phyloP scores from a whole-genome alignment of 1,140 invertebrate species.

The Copidosoma floridanum region DNA sequence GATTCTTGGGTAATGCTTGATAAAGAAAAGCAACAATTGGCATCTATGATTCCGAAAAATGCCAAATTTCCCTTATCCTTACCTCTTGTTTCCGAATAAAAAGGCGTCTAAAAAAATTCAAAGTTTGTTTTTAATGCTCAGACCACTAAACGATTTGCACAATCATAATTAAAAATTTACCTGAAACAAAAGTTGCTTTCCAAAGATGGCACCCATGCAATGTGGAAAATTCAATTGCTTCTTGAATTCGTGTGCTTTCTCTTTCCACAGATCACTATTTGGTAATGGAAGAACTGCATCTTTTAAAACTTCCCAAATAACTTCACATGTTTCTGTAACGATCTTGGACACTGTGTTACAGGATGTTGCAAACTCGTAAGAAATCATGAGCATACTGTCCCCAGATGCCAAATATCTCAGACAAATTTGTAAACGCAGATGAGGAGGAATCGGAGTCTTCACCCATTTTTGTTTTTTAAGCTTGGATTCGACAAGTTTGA shows the following conservation, averaged over 20 bases:
- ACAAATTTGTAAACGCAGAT: constrained; percentile 1
- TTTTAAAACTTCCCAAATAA: constrained; percentile 3
- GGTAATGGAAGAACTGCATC: not conserved
- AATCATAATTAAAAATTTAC: not conserved
- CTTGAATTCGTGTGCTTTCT: not conserved
- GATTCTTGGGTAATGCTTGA: not conserved
- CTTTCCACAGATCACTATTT: not conserved
- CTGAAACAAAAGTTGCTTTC: constrained; percentile 1
- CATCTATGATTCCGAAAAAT: constrained; percentile 1
- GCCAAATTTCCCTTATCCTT: not conserved
- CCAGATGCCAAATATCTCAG: constrained; percentile 9
- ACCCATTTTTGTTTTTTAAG: constrained; percentile 1
- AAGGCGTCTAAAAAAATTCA: not conserved
- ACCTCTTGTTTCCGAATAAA: not conserved
- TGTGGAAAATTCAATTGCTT: not conserved
- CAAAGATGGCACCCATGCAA: not conserved
- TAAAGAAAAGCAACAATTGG: constrained; percentile 4
- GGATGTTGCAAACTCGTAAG: not conserved
- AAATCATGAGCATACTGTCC: not conserved
- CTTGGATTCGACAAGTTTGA: constrained; percentile 3
- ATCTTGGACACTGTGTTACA: constrained; percentile 5
- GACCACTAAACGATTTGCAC: too few relatives aligned
- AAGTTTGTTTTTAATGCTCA: too few relatives aligned
- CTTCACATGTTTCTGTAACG: constrained; percentile 1
- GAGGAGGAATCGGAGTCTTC: constrained; percentile 1